A percentile compares a stretch with the other conserved stretches of the same genome.
Evolutionary conservation across 2,888 invertebrate genomes (phyloP).

Genomic region (Troides helena): DNA sequence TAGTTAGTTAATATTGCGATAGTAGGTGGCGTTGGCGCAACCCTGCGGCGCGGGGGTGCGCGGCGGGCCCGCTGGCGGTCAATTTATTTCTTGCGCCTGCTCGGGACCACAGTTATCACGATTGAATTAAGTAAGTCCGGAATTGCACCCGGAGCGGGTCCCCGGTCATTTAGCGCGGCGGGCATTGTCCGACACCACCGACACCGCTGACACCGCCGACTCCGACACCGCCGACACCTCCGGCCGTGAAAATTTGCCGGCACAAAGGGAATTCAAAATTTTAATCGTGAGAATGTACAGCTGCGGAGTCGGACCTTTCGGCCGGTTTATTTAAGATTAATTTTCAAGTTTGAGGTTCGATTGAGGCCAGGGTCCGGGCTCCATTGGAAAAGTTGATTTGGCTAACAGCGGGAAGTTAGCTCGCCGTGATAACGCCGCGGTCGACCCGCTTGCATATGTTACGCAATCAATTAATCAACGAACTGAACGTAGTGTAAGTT

Average conservation of each 20-base stretch:
- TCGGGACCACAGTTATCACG: conserved; percentile 73
- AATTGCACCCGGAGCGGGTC: conserved; percentile 48
- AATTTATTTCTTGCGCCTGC: conserved; percentile 61
- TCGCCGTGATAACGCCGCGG: conserved; percentile 3
- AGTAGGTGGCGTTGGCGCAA: too few species aligned
- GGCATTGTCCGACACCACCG: conserved; percentile 36
- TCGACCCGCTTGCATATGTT: too few species aligned
- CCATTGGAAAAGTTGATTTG: conserved; percentile 38
- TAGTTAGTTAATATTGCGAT: too few species aligned
- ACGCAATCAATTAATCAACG: too few species aligned
- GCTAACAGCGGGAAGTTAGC: conserved; percentile 14
- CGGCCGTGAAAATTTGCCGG: conserved; percentile 43
- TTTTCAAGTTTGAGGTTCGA: conserved; percentile 58
- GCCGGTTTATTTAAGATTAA: conserved; percentile 72
- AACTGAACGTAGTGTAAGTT: too few species aligned
- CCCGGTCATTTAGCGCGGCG: conserved; percentile 61
- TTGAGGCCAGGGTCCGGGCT: conserved; percentile 48
- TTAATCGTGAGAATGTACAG: conserved; percentile 65
- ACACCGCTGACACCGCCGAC: too few species aligned
- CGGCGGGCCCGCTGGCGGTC: conserved; percentile 50
- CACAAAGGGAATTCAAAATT: conserved; percentile 69
- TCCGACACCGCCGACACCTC: conserved; percentile 31
- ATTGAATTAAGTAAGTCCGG: conserved; percentile 74
- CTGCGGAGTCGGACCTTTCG: conserved; percentile 37
- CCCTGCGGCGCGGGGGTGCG: not conserved